Evolutionary conservation across 2,797 vertebrate species (phyloP), one percentile per base, ranked within the genome.

Genomic region (Chelonia mydas): DNA sequence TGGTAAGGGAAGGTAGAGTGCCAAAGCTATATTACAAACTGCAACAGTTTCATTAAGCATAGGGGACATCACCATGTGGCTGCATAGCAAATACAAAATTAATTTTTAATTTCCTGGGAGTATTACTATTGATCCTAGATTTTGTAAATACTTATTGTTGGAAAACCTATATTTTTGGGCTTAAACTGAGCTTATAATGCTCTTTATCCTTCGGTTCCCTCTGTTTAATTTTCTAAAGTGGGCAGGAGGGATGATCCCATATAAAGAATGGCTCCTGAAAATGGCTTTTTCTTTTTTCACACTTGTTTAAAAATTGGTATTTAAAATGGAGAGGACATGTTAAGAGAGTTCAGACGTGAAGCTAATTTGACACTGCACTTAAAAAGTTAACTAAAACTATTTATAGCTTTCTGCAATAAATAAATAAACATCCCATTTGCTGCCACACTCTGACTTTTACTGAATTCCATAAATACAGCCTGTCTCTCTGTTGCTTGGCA

Each of bases 1-100:
- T 92, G 82, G 55, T 87, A 92, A 84, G 72, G 57, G 65, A 92
- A 95, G 57, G 28, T 90, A 85, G 49, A 85, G 94, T 61, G 83
- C 55, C 61, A 96, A 81, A 94, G 90, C 17, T 92, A 79, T 12
- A 12, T 19, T 49, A 59, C 50, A 5, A 33, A 65, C 50, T 83
- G 80, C 61, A 85, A 77, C 88, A 85, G 21, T 7, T 1, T 25
- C 81, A 81, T 72, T 90, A 91, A 53, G 3, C 7, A 17, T 41
- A 59, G 47, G 25, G 57, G 47, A 87, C 7, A 37, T 2, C 81
- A 54, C 49, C 59, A 41, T 65, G 37, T 37, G 84, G 50, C 27
- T 93, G 88, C 45, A 88, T 92, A 82, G 51, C 65, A 88, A 91
- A 86, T 82, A 21, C 3, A 1, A 74, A 23, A 41, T 59, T 53